Evolutionary conservation across 2,888 invertebrate species (phyloP).

Genomic region (Pammene fasciana): DNA sequence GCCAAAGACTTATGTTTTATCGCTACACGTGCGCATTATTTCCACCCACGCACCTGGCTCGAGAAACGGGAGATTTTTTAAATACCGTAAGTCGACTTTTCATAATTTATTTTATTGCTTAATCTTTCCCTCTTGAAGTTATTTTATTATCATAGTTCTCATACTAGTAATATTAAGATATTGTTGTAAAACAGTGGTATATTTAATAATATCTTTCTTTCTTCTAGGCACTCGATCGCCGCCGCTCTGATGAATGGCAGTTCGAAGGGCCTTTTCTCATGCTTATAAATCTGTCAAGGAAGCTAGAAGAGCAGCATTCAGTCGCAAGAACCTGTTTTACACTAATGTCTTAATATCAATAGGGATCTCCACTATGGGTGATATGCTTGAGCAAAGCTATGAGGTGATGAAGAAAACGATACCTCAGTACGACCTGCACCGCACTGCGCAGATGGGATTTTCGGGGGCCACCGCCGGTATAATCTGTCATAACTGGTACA

Average conservation of each 20-base stretch:
- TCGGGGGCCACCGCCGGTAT: conserved; percentile 91
- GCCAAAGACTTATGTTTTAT: conserved; percentile 29
- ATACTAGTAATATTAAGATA: conserved; percentile 31
- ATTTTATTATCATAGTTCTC: not conserved
- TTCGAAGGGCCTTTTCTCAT: conserved; percentile 62
- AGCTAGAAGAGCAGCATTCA: conserved; percentile 75
- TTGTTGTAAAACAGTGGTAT: conserved; percentile 52
- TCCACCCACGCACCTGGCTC: conserved; percentile 6
- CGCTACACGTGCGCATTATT: conserved; percentile 17
- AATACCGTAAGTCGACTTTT: conserved; percentile 27
- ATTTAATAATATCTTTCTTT: conserved; percentile 47
- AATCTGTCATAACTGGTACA: conserved; percentile 94
- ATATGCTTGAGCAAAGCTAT: conserved; percentile 90
- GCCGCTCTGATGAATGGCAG: conserved; percentile 52
- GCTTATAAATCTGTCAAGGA: conserved; percentile 57
- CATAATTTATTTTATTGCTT: not conserved
- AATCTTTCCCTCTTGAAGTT: not conserved
- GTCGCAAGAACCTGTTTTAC: conserved; percentile 86
- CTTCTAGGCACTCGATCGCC: conserved; percentile 58
- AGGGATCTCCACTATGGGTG: conserved; percentile 89
- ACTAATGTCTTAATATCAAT: conserved; percentile 92
- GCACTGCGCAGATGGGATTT: conserved; percentile 90
- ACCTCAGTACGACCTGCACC: conserved; percentile 80
- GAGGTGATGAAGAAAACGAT: conserved; percentile 85
- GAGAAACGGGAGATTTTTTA: not conserved